phyloP scores from a whole-genome alignment of 2,888 invertebrate species.

The Fabriciana adippe region DNA sequence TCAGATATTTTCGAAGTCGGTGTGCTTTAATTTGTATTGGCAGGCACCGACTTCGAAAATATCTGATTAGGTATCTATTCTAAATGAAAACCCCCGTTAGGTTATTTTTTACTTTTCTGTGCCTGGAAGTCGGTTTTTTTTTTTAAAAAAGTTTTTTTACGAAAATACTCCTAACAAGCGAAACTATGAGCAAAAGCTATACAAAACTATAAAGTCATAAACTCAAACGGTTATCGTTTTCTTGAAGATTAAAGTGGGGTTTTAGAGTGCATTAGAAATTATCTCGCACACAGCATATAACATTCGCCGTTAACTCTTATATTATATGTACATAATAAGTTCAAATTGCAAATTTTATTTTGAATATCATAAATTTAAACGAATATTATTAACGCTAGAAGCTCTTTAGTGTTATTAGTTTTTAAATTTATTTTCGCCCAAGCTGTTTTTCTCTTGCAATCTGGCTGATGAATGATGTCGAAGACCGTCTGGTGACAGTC shows the following conservation, averaged over 20 bases:
- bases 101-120: too few relatives aligned
- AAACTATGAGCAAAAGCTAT: not conserved
- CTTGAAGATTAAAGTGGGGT: slow-evolving; percentile 24
- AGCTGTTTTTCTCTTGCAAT: too few relatives aligned
- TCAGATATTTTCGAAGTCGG: too few relatives aligned
- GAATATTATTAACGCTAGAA: not conserved
- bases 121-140: too few relatives aligned
- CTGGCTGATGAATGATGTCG: too few relatives aligned
- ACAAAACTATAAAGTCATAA: not conserved
- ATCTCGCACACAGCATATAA: slow-evolving; percentile 19
- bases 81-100: too few relatives aligned
- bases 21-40: too few relatives aligned
- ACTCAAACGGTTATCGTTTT: slow-evolving; percentile 6
- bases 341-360: slow-evolving; percentile 2
- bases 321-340: slow-evolving; percentile 3
- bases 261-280: slow-evolving; percentile 32
- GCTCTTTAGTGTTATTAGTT: not conserved
- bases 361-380: slow-evolving; percentile 1
- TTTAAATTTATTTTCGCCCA: too few relatives aligned
- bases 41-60: too few relatives aligned
- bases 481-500: too few relatives aligned
- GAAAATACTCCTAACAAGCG: not conserved
- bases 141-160: too few relatives aligned
- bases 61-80: too few relatives aligned
- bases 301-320: slow-evolving; percentile 23